These are phyloP conservation scores for Pseudochaenichthys georgianus DNA, from an alignment of 2,797 vertebrate genomes.

Conservation along the genomic window DNA sequence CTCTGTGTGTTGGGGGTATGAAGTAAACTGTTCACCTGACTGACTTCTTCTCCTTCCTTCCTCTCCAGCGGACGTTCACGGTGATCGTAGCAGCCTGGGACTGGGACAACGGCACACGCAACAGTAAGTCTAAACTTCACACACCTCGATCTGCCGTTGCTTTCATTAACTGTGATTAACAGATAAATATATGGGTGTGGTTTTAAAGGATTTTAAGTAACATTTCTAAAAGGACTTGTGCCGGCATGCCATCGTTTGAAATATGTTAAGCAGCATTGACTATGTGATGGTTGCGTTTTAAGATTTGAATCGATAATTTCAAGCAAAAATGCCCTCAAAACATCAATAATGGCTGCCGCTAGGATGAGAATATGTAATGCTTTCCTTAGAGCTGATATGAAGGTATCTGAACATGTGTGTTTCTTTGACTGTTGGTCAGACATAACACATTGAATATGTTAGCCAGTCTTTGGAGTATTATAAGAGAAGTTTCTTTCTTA, in stretches of 20 bases:
- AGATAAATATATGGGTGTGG: too few relatives aligned
- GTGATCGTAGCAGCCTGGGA: constrained; percentile 95
- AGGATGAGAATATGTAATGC: background rate
- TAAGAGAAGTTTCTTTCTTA: background rate
- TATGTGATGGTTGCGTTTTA: background rate
- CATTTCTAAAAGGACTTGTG: background rate
- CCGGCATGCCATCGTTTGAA: background rate
- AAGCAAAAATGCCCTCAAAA: too few relatives aligned
- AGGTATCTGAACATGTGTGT: background rate
- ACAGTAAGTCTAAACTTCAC: constrained; percentile 86
- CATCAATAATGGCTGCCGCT: background rate
- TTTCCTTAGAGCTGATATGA: background rate
- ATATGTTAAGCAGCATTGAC: background rate
- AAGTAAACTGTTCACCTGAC: constrained; percentile 1
- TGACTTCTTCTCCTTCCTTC: background rate
- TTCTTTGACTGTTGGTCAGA: background rate
- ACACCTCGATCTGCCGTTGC: background rate
- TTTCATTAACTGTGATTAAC: background rate
- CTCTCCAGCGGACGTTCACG: constrained; percentile 91
- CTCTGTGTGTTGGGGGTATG: background rate
- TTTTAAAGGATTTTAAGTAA: background rate
- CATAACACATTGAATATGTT: background rate
- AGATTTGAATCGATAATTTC: background rate
- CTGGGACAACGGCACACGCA: constrained; percentile 93
- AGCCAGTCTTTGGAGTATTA: background rate